Base-by-base conservation (phyloP, 2,888 invertebrate species). In the Aspidapion aeneum region DNA sequence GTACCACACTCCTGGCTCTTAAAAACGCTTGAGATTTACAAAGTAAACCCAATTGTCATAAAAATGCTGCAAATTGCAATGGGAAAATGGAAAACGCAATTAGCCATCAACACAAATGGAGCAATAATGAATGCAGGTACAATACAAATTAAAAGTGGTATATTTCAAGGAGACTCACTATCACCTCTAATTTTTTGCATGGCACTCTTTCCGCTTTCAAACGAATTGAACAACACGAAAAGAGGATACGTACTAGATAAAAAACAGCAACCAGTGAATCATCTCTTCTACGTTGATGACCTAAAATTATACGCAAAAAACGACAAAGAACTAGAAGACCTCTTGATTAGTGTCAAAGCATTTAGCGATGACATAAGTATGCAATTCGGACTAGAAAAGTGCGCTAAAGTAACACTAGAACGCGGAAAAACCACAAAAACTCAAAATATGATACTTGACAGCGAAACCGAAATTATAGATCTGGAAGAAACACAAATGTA, bases 121-220 rank as follows among this genome's bases (percentile, higher is more conserved):
- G 9, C 12, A 18, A 19, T 7, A 9, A 20, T 57, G 21, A 19
- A 57, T 18, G 21, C 57, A 57, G 57, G 21, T 16, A 9, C 18
- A 16, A 57, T 57, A 18, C 5, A 57, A 7, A 57, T 57, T 12
- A 57, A 21, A 17, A 12, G 57, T 16, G 57, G 57, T 21, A 57
- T 20, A 19, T 57, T 57, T 57, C 57, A 57, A 20, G 57, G 57
- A 20, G 57, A 57, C 19, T 57, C 21, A 12, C 21, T 57, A 20
- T 12, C 19, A 12, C 18, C 54, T 54, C 17, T 54, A 16, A 17
- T n/a, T n/a, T 54, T 54, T 17, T 54, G 54, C 54, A n/a, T 54
- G 9, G 54, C 17, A 17, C 17, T 54, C 7, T 17, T 17, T 7
- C 54, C 54, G 7, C 7, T 54, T 17, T 16, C 54, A 7, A 16